Evolutionary conservation across 2,888 invertebrate species (phyloP), one percentile per base, ranked within the genome.

Genomic region (Drosophila histrio): DNA sequence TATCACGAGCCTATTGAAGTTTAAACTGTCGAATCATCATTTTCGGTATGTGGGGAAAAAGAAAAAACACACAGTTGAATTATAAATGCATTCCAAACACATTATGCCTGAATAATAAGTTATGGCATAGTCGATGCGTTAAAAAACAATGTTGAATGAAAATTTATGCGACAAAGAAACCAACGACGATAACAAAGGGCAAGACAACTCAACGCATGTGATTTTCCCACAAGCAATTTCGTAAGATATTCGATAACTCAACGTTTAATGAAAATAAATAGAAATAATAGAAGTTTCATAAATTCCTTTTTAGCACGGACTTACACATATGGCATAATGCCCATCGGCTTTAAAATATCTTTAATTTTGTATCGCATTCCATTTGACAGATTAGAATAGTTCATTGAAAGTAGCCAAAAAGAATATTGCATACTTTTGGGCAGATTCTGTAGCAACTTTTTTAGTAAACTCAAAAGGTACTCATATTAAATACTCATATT

Each of bases 71-170:
- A 26, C 38, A 65, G 17, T 7, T 3, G 22, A 39, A 60, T 60
- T 49, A 44, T 54, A 67, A 56, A 56, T 47, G 56, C 74, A 56
- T 15, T 30, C 2, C 74, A 47, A 44, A 43, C 60, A 56, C 50
- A 73, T 73, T 67, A 52, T 38, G 46, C 41, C 26, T 9, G 38
- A 19, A 52, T 41, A 53, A 43, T 36, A 32, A 70, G 22, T 72
- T 59, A 72, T 59, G 54, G 17, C 38, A 41, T 59, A 59, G 44
- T 43, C 67, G 17, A 65, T 72, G 73, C 67, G 49, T 58, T 72
- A 46, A 64, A 49, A 32, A 49, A 50, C 53, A 49, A 54, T 58
- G 34, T 58, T 64, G 36, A 71, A 66, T 30, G 30, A 39, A 57
- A 73, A 73, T 71, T 67, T 71, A 73, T 64, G 60, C 36, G 19